These are phyloP conservation scores for Zeugodacus cucurbitae DNA, from an alignment of 1,140 invertebrate species.

Conservation along the genomic window DNA sequence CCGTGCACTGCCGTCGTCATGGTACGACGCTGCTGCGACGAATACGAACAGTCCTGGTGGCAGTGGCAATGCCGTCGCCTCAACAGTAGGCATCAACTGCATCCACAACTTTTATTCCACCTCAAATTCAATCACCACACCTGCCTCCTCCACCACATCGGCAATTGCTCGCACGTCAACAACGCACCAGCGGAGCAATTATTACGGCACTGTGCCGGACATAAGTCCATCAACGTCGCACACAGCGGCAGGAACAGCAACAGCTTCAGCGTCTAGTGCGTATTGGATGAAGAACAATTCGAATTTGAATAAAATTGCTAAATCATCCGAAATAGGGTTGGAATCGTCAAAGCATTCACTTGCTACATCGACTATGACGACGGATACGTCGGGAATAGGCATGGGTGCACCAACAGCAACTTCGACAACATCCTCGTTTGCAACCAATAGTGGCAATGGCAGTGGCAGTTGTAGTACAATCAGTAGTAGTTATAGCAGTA, in stretches of 20 bases:
- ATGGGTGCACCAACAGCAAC: constrained; percentile 41
- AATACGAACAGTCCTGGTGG: constrained; percentile 65
- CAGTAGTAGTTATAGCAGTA: constrained; percentile 66
- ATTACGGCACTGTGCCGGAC: constrained; percentile 42
- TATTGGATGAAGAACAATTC: background rate
- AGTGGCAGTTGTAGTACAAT: constrained; percentile 65
- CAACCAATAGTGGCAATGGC: constrained; percentile 45
- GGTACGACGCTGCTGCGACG: constrained; percentile 64
- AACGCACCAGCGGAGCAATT: constrained; percentile 45
- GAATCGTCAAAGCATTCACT: constrained; percentile 64
- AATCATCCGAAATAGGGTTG: constrained; percentile 58
- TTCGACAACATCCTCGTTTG: constrained; percentile 31
- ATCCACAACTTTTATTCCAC: constrained; percentile 54
- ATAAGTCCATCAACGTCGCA: constrained; percentile 44
- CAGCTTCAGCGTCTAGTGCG: background rate
- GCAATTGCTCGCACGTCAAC: constrained; percentile 50
- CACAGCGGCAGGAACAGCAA: constrained; percentile 14
- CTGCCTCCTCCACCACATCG: constrained; percentile 44
- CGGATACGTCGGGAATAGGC: constrained; percentile 53
- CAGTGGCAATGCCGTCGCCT: constrained; percentile 64
- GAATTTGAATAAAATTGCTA: constrained; percentile 21
- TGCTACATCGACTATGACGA: constrained; percentile 66
- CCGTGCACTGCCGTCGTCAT: constrained; percentile 59
- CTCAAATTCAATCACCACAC: constrained; percentile 24
- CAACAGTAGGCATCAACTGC: constrained; percentile 59